phyloP scores from a whole-genome alignment of 1,140 invertebrate genomes.

The Drosophila quadrilineata region DNA sequence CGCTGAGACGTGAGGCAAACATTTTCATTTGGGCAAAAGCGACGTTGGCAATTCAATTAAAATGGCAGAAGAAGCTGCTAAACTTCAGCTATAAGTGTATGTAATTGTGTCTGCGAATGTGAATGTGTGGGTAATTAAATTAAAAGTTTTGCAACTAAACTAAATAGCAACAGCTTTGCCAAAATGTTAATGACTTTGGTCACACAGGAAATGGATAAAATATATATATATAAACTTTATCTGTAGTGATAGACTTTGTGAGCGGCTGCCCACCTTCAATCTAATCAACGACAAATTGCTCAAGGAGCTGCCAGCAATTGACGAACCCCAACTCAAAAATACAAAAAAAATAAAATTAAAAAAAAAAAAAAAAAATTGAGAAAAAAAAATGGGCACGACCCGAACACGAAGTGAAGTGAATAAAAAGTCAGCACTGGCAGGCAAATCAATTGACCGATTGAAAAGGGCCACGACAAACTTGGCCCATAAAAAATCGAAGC shows the following conservation, averaged over 20 bases:
- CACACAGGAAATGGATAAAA: slow-evolving; percentile 28
- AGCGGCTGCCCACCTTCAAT: slow-evolving; percentile 11
- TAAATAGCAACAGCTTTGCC: slow-evolving; percentile 44
- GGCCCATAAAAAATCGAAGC: slow-evolving; percentile 17
- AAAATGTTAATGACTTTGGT: slow-evolving; percentile 56
- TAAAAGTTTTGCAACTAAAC: slow-evolving; percentile 49
- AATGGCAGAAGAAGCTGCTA: slow-evolving; percentile 17
- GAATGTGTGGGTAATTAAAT: slow-evolving; percentile 55
- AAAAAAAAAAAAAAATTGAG: no score
- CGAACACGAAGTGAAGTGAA: slow-evolving; percentile 7
- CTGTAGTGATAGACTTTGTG: background rate
- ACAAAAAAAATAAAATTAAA: no score
- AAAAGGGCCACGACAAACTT: slow-evolving; percentile 42
- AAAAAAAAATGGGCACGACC: slow-evolving; percentile 17
- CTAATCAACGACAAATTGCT: slow-evolving; percentile 32
- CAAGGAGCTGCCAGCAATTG: slow-evolving; percentile 22
- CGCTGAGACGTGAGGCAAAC: background rate
- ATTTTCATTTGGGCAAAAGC: background rate
- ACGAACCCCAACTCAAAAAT: slow-evolving; percentile 21
- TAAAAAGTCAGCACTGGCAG: slow-evolving; percentile 24
- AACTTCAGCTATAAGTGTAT: background rate
- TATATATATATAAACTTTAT: background rate
- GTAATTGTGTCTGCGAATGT: background rate
- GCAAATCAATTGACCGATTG: slow-evolving; percentile 40
- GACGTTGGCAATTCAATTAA: slow-evolving; percentile 41